Percentiles rank a stretch among this genome's conserved stretches.
phyloP scores from a whole-genome alignment of 2,113 vertebrate genomes.

The Xyrauchen texanus region DNA sequence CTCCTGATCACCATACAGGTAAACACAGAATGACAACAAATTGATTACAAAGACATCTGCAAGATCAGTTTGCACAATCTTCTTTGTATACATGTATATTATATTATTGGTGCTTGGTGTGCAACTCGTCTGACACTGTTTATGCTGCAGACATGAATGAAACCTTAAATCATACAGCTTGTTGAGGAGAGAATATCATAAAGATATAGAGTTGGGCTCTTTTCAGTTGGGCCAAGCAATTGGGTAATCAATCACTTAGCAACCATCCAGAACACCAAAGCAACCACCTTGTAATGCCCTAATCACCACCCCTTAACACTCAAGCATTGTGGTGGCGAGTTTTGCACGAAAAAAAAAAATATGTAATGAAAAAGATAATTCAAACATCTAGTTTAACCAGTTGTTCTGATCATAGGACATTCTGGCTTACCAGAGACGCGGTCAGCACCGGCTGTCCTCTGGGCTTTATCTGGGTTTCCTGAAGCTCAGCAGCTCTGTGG shows the following conservation, averaged over 20 bases:
- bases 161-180: neutral
- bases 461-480: slow-evolving; percentile 93
- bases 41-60: neutral
- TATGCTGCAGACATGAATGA: neutral
- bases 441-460: slow-evolving; percentile 83
- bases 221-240: too few relatives aligned
- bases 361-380: too few relatives aligned
- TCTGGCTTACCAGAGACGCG: slow-evolving; percentile 86
- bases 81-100: neutral
- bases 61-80: neutral
- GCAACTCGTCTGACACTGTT: neutral
- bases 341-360: too few relatives aligned
- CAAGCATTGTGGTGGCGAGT: too few relatives aligned
- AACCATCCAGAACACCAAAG: too few relatives aligned
- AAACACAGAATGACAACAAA: slow-evolving; percentile 21
- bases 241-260: too few relatives aligned
- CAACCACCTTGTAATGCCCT: too few relatives aligned
- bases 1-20: slow-evolving; percentile 98
- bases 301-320: too few relatives aligned
- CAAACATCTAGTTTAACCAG: neutral
- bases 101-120: neutral
- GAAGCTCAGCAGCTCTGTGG: slow-evolving; percentile 96
- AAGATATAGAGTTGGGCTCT: neutral
- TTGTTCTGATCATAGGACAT: slow-evolving; percentile 78
- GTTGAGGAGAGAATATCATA: neutral